Evolutionary conservation across 2,113 vertebrate species (phyloP).

Genomic region (Phalacrocorax carbo): DNA sequence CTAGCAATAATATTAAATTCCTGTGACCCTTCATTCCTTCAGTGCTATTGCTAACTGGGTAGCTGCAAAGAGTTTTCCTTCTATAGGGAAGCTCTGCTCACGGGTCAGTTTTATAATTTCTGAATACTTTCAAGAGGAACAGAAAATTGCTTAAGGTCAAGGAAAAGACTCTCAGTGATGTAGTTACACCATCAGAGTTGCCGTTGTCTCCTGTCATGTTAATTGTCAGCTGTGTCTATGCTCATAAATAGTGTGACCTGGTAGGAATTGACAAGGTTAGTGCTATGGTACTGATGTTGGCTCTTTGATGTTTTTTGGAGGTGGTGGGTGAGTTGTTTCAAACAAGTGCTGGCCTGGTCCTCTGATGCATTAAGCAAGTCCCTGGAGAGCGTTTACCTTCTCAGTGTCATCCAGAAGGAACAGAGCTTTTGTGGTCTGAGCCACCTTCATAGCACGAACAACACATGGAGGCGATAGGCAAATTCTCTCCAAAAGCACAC

Average conservation of each 20-base stretch:
- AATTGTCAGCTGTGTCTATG: not conserved
- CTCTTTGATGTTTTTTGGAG: not conserved
- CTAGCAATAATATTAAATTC: not conserved
- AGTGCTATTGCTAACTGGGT: not conserved
- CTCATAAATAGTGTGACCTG: not conserved
- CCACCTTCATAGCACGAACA: not conserved
- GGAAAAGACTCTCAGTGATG: not conserved
- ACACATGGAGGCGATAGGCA: fast-evolving
- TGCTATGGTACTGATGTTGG: not conserved
- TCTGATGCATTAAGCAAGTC: not conserved
- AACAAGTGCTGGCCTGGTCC: fast-evolving
- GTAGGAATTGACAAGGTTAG: not conserved
- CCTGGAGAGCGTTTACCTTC: not conserved
- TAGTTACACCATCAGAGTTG: not conserved
- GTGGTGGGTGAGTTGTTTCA: fast-evolving
- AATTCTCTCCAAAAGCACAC: not conserved
- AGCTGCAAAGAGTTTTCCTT: not conserved
- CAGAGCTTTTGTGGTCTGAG: not conserved
- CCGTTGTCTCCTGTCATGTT: not conserved
- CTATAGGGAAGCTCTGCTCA: not conserved
- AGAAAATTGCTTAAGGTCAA: not conserved
- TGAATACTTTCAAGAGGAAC: not conserved
- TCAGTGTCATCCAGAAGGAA: not conserved
- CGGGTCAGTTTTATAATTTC: not conserved
- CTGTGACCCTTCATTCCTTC: not conserved